A percentile compares a stretch with the other conserved stretches of the same genome.
These are phyloP conservation scores for Hermaeophaga mercurialis DNA, from an alignment of 2,888 invertebrate species.

Conservation along the genomic window DNA sequence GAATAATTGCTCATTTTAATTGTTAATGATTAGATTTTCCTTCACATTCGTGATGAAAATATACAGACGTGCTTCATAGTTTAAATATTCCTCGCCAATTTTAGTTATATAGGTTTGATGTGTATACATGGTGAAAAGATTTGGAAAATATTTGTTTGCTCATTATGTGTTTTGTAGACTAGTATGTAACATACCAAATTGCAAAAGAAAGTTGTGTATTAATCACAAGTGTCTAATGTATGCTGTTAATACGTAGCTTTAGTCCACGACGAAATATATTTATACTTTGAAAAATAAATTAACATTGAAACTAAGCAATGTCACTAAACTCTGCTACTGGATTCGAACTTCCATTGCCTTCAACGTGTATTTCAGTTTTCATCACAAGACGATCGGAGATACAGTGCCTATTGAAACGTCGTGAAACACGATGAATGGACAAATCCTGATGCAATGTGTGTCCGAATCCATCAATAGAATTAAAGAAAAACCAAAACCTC, in stretches of 20 bases:
- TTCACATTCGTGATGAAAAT: constrained; percentile 28
- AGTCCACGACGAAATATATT: neutral
- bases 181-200: neutral
- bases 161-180: constrained; percentile 5
- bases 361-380: no score
- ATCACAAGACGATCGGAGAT: no score
- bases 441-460: no score
- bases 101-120: constrained; percentile 16
- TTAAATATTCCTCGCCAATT: constrained; percentile 14
- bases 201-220: constrained; percentile 38
- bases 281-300: no score
- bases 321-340: no score
- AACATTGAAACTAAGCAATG: no score
- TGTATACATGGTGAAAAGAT: constrained; percentile 12
- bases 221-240: constrained; percentile 39
- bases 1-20: constrained; percentile 9
- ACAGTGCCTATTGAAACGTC: no score
- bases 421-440: no score
- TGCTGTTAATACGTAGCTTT: constrained; percentile 11
- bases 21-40: constrained; percentile 28
- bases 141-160: neutral
- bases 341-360: no score
- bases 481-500: no score
- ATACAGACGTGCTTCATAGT: constrained; percentile 28
- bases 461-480: no score